Evolutionary conservation across 2,888 invertebrate species (phyloP).

Genomic region (Ophion costatus): DNA sequence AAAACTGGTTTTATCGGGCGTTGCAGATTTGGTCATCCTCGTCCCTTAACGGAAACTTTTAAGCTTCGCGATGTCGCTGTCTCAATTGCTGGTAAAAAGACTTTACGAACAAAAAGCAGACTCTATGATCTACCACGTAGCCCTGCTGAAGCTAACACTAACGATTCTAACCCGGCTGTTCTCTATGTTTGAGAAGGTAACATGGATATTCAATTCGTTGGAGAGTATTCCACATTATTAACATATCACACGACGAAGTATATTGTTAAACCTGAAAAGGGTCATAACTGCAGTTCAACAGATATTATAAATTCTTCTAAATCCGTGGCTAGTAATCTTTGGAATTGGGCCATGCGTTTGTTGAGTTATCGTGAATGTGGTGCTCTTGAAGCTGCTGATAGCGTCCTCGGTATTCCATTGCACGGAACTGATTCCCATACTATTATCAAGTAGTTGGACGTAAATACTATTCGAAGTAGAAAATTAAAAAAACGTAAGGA

Average conservation of each 20-base stretch:
- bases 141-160: too few species aligned
- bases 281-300: slow-evolving; percentile 64
- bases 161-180: too few species aligned
- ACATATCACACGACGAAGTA: slow-evolving; percentile 74
- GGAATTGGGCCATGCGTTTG: slow-evolving; percentile 62
- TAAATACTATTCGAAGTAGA: slow-evolving; percentile 30
- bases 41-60: too few species aligned
- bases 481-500: slow-evolving; percentile 17
- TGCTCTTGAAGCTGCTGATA: slow-evolving; percentile 66
- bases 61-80: too few species aligned
- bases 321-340: slow-evolving; percentile 69
- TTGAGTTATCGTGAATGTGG: slow-evolving; percentile 49
- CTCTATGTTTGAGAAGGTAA: too few species aligned
- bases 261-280: slow-evolving; percentile 73
- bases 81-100: too few species aligned
- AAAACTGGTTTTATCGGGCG: too few species aligned
- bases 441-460: slow-evolving; percentile 33
- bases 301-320: slow-evolving; percentile 73
- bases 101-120: too few species aligned
- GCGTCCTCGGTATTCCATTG: slow-evolving; percentile 34
- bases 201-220: slow-evolving; percentile 72
- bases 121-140: too few species aligned
- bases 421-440: slow-evolving; percentile 35
- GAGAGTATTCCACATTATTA: slow-evolving; percentile 71
- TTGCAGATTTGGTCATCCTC: too few species aligned